Evolutionary conservation across 1,140 invertebrate species (phyloP).

Genomic region (Zeugodacus cucurbitae): DNA sequence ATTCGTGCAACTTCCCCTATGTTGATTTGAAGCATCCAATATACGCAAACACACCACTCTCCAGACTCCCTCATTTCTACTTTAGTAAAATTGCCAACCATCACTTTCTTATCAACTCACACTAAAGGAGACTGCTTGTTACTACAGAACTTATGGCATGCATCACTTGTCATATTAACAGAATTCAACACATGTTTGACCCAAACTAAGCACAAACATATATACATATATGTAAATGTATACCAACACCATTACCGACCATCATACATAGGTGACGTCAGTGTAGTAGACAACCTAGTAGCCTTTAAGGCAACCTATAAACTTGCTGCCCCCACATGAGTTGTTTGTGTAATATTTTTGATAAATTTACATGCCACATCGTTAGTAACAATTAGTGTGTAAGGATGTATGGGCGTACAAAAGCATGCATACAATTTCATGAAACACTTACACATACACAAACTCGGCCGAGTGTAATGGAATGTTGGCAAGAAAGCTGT

Average conservation of each 20-base stretch:
- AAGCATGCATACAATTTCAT: not conserved
- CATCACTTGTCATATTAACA: not conserved
- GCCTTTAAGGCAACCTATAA: not conserved
- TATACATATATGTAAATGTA: no score
- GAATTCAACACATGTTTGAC: not conserved
- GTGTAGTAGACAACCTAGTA: not conserved
- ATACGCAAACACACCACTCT: no score
- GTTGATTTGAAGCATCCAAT: no score
- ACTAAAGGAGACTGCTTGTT: not conserved
- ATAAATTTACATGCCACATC: not conserved
- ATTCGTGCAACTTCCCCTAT: no score
- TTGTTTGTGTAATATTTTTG: not conserved
- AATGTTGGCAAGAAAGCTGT: not conserved
- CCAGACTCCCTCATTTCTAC: no score
- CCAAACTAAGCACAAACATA: no score
- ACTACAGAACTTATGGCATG: not conserved
- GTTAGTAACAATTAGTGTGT: not conserved
- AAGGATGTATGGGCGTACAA: not conserved
- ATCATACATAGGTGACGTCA: not conserved
- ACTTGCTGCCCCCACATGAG: not conserved
- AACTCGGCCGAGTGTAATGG: not conserved
- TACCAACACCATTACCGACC: not conserved
- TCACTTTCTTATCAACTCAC: not conserved
- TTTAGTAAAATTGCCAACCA: no score
- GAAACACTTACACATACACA: not conserved